Evolutionary conservation across 2,797 vertebrate genomes (phyloP).

Genomic region (Orestias chungarensis): DNA sequence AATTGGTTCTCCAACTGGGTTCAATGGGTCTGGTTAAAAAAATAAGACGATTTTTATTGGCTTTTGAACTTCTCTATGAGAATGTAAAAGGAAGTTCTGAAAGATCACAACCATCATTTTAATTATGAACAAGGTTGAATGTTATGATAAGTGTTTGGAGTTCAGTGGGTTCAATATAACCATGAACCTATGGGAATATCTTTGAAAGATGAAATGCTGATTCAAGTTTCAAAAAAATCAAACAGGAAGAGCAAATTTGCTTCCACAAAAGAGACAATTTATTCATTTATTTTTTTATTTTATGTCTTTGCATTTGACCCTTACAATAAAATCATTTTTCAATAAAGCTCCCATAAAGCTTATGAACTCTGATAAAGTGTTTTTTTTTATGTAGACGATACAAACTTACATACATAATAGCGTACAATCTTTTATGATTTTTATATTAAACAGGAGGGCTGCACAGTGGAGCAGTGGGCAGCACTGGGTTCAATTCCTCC

Average conservation of each 20-base stretch:
- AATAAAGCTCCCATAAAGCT: background rate
- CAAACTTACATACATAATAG: background rate
- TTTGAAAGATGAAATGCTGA: background rate
- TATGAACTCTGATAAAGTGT: background rate
- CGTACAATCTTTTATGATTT: background rate
- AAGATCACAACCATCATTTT: background rate
- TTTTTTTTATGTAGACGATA: background rate
- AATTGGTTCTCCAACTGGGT: background rate
- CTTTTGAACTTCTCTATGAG: background rate
- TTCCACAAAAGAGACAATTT: background rate
- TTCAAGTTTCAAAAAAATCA: background rate
- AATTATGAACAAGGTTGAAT: background rate
- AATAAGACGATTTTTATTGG: background rate
- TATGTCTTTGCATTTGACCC: background rate
- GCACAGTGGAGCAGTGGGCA: too few relatives aligned
- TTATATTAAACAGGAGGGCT: too few relatives aligned
- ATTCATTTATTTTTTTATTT: background rate
- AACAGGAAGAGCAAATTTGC: background rate
- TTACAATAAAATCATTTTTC: background rate
- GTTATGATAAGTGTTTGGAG: background rate
- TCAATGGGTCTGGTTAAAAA: background rate
- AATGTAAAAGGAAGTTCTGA: background rate
- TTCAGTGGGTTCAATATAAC: background rate
- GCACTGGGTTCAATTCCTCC: too few relatives aligned
- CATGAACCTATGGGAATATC: background rate